Percentiles rank a stretch among this genome's conserved stretches.
Evolutionary conservation across 2,113 vertebrate genomes (phyloP).

Genomic region (Gobius niger): DNA sequence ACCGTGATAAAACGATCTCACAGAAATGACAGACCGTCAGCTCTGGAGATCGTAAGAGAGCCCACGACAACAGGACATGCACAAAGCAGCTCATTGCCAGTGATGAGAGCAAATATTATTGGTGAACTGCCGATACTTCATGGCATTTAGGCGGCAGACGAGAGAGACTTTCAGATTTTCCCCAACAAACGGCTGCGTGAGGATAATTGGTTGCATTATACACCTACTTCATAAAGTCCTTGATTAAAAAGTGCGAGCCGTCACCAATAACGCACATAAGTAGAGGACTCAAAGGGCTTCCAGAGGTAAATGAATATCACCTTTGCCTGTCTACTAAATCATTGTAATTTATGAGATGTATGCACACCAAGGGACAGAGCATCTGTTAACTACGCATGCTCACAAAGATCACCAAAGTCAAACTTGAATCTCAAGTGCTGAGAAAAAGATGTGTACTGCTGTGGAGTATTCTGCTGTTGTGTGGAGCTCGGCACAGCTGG

Average conservation of each 20-base stretch:
- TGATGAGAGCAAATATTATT: too few species aligned
- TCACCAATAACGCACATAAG: not conserved
- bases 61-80: too few species aligned
- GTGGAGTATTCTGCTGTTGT: not conserved
- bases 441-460: not conserved
- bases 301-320: not conserved
- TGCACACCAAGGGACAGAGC: not conserved
- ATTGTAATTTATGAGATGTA: not conserved
- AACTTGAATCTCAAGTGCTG: not conserved
- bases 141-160: too few species aligned
- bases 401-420: not conserved
- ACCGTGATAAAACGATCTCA: too few species aligned
- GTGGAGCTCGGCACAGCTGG: slow-evolving; percentile 8
- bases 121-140: too few species aligned
- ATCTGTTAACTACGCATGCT: not conserved
- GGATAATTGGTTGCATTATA: not conserved
- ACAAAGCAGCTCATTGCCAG: too few species aligned
- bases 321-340: not conserved
- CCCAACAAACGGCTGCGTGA: too few species aligned
- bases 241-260: not conserved
- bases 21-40: too few species aligned
- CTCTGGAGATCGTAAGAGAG: too few species aligned
- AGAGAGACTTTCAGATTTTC: not conserved
- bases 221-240: not conserved
- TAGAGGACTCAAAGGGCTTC: not conserved